A percentile compares a stretch with the other conserved stretches of the same genome.
phyloP scores from a whole-genome alignment of 64 coral and sea anemone genomes.

The Dendrophyllia cribrosa region DNA sequence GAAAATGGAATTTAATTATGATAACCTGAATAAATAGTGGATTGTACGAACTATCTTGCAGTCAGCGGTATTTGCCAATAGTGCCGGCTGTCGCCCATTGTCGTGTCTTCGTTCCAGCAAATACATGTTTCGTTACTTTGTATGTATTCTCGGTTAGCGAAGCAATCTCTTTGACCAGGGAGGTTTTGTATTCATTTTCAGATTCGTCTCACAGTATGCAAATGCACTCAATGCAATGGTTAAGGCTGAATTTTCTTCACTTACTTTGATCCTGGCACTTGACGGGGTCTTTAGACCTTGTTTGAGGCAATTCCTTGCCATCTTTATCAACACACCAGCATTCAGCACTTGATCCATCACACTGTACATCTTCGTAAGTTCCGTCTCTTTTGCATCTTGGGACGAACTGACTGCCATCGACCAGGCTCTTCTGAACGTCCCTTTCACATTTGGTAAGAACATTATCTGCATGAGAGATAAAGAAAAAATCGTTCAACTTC shows the following conservation, averaged over 20 bases:
- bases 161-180: neutral
- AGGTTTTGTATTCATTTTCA: neutral
- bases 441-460: constrained; percentile 29
- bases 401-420: constrained; percentile 29
- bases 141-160: neutral
- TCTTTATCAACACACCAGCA: constrained; percentile 77
- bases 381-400: constrained; percentile 82
- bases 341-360: constrained; percentile 38
- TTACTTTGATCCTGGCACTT: constrained; percentile 73
- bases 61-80: no score
- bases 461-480: neutral
- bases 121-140: no score
- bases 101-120: neutral
- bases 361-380: constrained; percentile 72
- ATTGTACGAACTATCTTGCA: neutral
- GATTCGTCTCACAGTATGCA: no score
- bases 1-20: neutral
- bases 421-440: constrained; percentile 11
- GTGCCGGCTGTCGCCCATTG: no score
- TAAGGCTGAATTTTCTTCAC: neutral
- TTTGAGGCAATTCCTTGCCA: constrained; percentile 59
- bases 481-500: neutral
- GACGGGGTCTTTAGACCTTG: constrained; percentile 52
- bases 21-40: neutral
- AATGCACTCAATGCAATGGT: neutral